phyloP scores from a whole-genome alignment of 2,797 vertebrate species.

The Alfaro cultratus region DNA sequence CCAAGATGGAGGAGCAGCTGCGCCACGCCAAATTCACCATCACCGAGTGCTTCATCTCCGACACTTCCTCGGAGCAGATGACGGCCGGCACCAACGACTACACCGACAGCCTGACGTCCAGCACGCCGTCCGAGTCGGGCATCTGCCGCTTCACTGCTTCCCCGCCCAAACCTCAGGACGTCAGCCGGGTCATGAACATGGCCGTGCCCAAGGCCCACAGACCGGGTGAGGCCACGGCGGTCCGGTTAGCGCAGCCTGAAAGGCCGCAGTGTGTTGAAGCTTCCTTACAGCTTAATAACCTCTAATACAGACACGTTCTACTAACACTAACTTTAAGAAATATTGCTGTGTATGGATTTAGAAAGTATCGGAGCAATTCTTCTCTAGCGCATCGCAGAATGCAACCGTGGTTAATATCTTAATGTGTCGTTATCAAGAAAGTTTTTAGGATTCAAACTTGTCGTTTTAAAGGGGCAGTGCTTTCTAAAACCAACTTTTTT shows the following conservation, averaged over 20 bases:
- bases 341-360: too few species aligned
- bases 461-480: too few species aligned
- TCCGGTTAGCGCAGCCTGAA: constrained; percentile 6
- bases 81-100: constrained; percentile 98
- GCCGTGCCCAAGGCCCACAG: constrained; percentile 97
- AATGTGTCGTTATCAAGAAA: background rate
- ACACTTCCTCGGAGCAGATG: constrained; percentile 98
- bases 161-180: constrained; percentile 97
- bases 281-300: background rate
- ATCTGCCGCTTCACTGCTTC: constrained; percentile 98
- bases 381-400: background rate
- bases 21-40: constrained; percentile 98
- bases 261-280: background rate
- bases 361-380: background rate
- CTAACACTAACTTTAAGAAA: constrained; percentile 11
- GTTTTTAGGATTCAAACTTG: background rate
- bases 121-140: constrained; percentile 98
- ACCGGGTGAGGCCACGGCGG: constrained; percentile 86
- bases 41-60: constrained; percentile 99
- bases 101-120: constrained; percentile 98
- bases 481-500: too few species aligned
- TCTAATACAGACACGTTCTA: constrained; percentile 16
- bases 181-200: constrained; percentile 95
- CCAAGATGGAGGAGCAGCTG: constrained; percentile 98
- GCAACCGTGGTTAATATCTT: too few species aligned